Base-by-base conservation (phyloP, 2,113 vertebrate genomes). In the cat (Felis catus) region DNA sequence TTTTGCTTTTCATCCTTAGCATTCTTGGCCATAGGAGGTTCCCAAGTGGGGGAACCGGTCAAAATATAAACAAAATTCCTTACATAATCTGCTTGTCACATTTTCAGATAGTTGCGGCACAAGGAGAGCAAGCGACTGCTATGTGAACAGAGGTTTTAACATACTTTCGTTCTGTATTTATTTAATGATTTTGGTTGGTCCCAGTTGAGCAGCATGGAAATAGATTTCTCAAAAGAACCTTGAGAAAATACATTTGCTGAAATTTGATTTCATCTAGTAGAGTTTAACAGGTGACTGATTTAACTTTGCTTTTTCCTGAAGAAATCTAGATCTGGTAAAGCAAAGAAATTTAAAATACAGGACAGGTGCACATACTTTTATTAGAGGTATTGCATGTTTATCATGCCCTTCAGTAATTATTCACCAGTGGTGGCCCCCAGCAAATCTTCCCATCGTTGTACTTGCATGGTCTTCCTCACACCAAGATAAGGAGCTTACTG, bases 271-370 rank as follows among this genome's bases (percentile, higher is more conserved):
- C 78, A 74, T 71, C 51, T 91, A 14, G 83, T 85, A 74, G 19
- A 39, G 4, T 88, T 79, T 73, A 95, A 82, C 23, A 68, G n/a
- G 27, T 79, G 73, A 78, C 45, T 63, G 58, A 89, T 16, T 74
- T 85, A 53, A 66, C n/a, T 58, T 85, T 12, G 89, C 41, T n/a
- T 91, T 97, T 74, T 97, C 31, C 71, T 53, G 76, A 76, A 87
- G 65, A 91, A 91, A 19, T 86, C 29, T 73, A 80, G 27, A 66
- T 83, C 53, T 88, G 27, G 53, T 51, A 89, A 91, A 63, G 81
- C 79, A 68, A 84, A 81, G 66, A 83, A 76, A 80, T 76, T 41
- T 58, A 81, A 94, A 41, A 78, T 61, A 71, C 33, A 41, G 12
- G 14, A 41, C 36, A 29, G 58, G 48, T 41, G 9, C 21, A 5